Evolutionary conservation across 2,797 vertebrate species (phyloP).

Genomic region (Agapornis canus): DNA sequence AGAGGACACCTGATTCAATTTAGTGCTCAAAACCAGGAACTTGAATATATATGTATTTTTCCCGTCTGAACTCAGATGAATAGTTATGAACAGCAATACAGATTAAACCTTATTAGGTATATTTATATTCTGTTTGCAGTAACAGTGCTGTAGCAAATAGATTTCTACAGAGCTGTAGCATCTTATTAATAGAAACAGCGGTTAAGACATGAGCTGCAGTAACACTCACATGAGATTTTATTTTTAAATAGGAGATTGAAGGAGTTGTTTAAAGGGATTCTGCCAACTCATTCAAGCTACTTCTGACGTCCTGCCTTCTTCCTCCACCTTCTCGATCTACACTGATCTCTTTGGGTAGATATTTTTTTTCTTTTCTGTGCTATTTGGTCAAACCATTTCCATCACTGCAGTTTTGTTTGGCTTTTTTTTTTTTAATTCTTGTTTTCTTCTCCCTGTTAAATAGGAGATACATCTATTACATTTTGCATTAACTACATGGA

Average conservation of each 20-base stretch:
- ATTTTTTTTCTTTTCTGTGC: background rate
- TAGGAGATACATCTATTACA: background rate
- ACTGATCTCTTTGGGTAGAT: background rate
- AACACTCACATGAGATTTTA: slow-evolving; percentile 27
- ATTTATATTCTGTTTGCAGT: slow-evolving; percentile 80
- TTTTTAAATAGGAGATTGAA: slow-evolving; percentile 53
- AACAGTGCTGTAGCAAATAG: slow-evolving; percentile 78
- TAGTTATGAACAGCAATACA: slow-evolving; percentile 83
- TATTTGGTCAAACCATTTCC: background rate
- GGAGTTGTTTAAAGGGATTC: slow-evolving; percentile 9
- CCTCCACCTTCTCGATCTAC: background rate
- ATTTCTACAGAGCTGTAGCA: slow-evolving; percentile 44
- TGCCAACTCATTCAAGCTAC: background rate
- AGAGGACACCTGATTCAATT: slow-evolving; percentile 99
- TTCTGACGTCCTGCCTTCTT: background rate
- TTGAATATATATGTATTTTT: slow-evolving; percentile 78
- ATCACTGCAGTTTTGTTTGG: background rate
- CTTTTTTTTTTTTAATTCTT: accelerated
- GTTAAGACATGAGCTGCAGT: slow-evolving; percentile 9
- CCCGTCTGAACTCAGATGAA: slow-evolving; percentile 77
- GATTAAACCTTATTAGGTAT: slow-evolving; percentile 83
- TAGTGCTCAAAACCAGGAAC: slow-evolving; percentile 81
- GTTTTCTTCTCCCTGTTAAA: background rate
- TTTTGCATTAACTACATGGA: background rate
- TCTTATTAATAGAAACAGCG: slow-evolving; percentile 50